Conservation (phyloP, 2,797 vertebrate species). For the Lagodon rhomboides region DNA sequence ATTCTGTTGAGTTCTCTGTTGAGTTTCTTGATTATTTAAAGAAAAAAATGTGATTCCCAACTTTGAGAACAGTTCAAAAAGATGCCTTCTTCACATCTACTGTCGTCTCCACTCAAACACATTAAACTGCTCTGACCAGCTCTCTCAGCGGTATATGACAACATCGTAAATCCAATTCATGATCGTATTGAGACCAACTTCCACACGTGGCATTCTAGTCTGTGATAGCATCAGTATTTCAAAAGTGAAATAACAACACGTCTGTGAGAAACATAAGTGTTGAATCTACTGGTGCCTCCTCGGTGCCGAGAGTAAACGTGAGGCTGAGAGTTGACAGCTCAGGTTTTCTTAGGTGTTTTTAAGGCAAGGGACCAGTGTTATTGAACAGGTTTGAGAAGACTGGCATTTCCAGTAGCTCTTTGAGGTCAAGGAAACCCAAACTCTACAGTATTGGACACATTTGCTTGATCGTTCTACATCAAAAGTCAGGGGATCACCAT, state of each 20-base stretch:
- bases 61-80: constrained; percentile 16
- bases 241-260: constrained; percentile 45
- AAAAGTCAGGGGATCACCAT: not conserved
- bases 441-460: not conserved
- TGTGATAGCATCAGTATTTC: constrained; percentile 44
- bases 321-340: not conserved
- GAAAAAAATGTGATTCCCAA: not conserved
- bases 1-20: too few relatives aligned
- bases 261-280: constrained; percentile 16
- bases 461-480: too few relatives aligned
- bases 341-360: not conserved
- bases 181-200: constrained; percentile 32
- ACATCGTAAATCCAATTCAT: constrained; percentile 53
- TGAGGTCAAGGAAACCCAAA: not conserved
- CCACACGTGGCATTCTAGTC: not conserved
- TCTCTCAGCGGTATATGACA: constrained; percentile 25
- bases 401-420: not conserved
- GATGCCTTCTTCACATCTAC: not conserved
- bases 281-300: constrained; percentile 4
- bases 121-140: constrained; percentile 20
- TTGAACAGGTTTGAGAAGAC: too few relatives aligned
- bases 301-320: constrained; percentile 6
- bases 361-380: not conserved
- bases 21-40: not conserved
- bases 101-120: constrained; percentile 23